phyloP scores from a whole-genome alignment of 1,140 invertebrate species.

The Ostrea denselamellosa region DNA sequence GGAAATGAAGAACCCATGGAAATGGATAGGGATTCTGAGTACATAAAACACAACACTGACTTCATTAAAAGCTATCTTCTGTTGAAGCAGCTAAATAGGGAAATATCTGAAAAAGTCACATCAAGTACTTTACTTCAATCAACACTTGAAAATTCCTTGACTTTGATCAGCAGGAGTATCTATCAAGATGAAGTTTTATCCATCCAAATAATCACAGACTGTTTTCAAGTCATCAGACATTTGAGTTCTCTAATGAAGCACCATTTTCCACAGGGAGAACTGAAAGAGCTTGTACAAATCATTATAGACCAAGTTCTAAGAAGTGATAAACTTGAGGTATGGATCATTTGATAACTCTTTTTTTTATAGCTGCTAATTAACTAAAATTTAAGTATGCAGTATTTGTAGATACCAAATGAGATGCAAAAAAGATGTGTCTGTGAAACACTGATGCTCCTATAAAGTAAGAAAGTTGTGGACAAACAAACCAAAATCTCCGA shows the following conservation, averaged over 20 bases:
- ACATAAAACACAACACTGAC: conserved; percentile 4
- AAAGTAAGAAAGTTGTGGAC: background rate
- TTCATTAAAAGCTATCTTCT: background rate
- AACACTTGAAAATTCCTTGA: background rate
- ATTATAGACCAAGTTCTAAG: background rate
- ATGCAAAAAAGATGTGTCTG: too few species aligned
- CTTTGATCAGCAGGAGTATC: background rate
- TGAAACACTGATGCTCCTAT: background rate
- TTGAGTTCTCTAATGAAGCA: background rate
- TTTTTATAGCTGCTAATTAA: too few species aligned
- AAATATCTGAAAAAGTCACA: background rate
- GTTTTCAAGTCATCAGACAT: background rate
- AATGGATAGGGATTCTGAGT: background rate
- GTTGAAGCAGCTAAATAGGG: background rate
- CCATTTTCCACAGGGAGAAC: background rate
- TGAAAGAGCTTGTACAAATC: background rate
- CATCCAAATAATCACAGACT: background rate
- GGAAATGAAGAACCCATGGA: conserved; percentile 10
- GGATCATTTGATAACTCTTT: background rate
- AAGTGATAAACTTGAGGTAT: conserved; percentile 9
- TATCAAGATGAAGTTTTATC: background rate
- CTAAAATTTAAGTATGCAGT: background rate
- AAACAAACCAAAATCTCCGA: too few species aligned
- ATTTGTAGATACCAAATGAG: background rate
- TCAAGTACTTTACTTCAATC: background rate